These are phyloP conservation scores for Eumeta japonica DNA, from an alignment of 1,140 invertebrate genomes.

Conservation along the genomic window DNA sequence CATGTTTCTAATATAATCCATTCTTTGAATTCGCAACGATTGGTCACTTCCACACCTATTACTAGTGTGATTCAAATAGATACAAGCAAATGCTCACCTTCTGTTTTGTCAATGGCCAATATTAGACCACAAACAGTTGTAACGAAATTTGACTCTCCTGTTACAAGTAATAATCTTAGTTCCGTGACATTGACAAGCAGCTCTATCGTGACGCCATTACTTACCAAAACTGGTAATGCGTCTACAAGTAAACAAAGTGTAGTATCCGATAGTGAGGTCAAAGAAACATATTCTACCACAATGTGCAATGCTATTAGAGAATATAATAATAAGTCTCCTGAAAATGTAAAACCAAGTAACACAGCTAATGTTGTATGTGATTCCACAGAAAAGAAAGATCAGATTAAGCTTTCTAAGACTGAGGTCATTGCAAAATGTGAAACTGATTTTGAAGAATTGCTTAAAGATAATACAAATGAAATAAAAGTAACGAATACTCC, in stretches of 20 bases:
- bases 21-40: conserved; percentile 32
- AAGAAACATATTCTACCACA: no score
- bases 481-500: conserved; percentile 47
- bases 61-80: conserved; percentile 39
- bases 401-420: not conserved
- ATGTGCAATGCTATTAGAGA: no score
- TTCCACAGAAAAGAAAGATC: conserved; percentile 7
- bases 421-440: conserved; percentile 39
- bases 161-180: conserved; percentile 30
- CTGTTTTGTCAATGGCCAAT: conserved; percentile 38
- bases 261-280: no score
- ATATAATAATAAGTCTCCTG: no score
- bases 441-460: conserved; percentile 54
- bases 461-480: conserved; percentile 54
- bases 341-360: no score
- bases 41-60: conserved; percentile 30
- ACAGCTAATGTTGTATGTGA: conserved; percentile 1
- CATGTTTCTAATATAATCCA: conserved; percentile 44
- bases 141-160: conserved; percentile 29
- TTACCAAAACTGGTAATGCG: conserved; percentile 30
- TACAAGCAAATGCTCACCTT: conserved; percentile 28
- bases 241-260: no score
- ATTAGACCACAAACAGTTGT: conserved; percentile 33
- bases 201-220: conserved; percentile 39
- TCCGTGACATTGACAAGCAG: no score